These are phyloP conservation scores for Phalacrocorax aristotelis DNA, from an alignment of 2,113 vertebrate species.

Conservation along the genomic window DNA sequence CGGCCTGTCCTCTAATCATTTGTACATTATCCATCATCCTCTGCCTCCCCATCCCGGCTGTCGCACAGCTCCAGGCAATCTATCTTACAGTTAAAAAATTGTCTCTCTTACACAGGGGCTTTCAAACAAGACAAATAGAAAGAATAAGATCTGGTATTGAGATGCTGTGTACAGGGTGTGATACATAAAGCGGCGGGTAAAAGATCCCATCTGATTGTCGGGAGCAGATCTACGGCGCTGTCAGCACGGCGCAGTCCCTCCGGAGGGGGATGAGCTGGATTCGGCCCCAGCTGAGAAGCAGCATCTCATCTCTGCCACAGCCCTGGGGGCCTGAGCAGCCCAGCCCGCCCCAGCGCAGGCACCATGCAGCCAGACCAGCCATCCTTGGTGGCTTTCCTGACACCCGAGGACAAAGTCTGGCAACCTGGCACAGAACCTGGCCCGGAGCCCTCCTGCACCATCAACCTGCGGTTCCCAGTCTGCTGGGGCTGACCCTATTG, in stretches of 20 bases:
- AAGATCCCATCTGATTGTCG: constrained; percentile 15
- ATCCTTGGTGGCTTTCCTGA: rapidly evolving
- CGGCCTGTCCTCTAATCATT: constrained; percentile 60
- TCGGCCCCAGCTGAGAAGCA: rapidly evolving
- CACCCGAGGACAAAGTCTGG: not conserved
- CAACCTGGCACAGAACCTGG: not conserved
- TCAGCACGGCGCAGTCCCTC: rapidly evolving
- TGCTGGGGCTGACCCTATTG: not conserved
- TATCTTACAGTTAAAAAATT: constrained; percentile 66
- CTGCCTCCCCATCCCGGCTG: constrained; percentile 41
- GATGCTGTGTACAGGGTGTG: constrained; percentile 24
- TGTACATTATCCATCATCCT: constrained; percentile 38
- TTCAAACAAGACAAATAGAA: constrained; percentile 69
- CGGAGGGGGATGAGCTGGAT: rapidly evolving
- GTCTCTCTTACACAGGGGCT: constrained; percentile 66
- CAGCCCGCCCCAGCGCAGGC: rapidly evolving
- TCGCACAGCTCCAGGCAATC: constrained; percentile 61
- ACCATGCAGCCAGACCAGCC: rapidly evolving
- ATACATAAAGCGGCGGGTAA: not conserved
- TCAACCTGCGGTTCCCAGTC: not conserved
- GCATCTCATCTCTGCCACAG: not conserved
- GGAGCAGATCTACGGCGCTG: not conserved
- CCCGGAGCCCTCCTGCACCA: not conserved
- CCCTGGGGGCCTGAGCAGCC: rapidly evolving
- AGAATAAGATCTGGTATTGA: constrained; percentile 43